Base-by-base conservation (phyloP, 2,888 invertebrate species). In the Philonicus albiceps region DNA sequence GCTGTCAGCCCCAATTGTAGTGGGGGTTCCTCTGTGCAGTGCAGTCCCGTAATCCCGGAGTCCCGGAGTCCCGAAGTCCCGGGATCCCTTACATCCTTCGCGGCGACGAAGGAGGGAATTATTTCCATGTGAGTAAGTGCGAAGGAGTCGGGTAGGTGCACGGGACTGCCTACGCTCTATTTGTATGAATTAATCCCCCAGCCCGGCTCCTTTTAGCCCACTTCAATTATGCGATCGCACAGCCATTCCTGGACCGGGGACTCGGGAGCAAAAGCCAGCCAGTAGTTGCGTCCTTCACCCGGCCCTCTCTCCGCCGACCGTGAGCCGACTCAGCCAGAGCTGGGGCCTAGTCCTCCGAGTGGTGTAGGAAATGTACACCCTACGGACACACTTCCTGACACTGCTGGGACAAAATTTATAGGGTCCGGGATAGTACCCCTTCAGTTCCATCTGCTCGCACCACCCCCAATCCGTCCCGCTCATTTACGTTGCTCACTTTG, bases 211-310 rank as follows among this genome's bases (percentile, higher is more conserved):
- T 16, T 73, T 84, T 27, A 73, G 73, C 84, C 84, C 84, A 84
- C 84, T 84, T 84, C 84, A 84, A 84, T 84, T 84, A 84, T 73
- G 73, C 73, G 84, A 84, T 84, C 84, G 72, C 84, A 84, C 13
- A 40, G 84, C 84, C 43, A 73, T 64, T 84, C 40, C 40, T 84
- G n/a, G 73, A 43, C 40, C 40, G 40, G 40, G 31, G 31, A 37
- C 37, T 72, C 84, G 40, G 73, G 55, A 73, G 84, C 73, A 30
- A 84, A 84, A 73, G 72, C 31, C 73, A 73, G 43, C 76, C 37
- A 30, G 30, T 49, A 73, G 27, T 73, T 73, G 84, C n/a, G 19
- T 84, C 84, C 84, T 73, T 84, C 73, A 27, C 73, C 40, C 84
- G n/a, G 3, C 30, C 27, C 22, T 30, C 72, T 40, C 22, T 30